phyloP scores from a whole-genome alignment of 2,797 vertebrate species.

The Girardinus metallicus region DNA sequence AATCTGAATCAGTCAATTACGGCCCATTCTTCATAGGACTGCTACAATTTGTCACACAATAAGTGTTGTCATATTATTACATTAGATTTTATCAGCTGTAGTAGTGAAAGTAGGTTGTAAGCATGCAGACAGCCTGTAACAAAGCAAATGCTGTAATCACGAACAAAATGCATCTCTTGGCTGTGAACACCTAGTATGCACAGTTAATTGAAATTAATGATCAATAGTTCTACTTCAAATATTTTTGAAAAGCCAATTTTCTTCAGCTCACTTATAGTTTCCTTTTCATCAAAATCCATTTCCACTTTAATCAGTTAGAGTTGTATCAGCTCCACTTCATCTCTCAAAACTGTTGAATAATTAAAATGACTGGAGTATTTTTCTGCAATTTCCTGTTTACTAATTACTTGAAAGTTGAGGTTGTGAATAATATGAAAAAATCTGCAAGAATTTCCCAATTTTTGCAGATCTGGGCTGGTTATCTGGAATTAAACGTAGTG shows the following conservation, averaged over 20 bases:
- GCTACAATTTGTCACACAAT: conserved; percentile 16
- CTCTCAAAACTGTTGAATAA: conserved; percentile 5
- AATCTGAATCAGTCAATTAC: conserved; percentile 29
- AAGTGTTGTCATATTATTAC: conserved; percentile 2
- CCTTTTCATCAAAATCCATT: neutral
- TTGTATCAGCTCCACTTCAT: neutral
- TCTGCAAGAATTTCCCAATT: neutral
- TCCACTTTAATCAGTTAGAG: conserved; percentile 1
- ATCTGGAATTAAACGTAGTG: neutral
- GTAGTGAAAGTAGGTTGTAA: neutral
- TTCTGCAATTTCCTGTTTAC: neutral
- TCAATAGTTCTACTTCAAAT: neutral
- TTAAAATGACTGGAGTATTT: neutral
- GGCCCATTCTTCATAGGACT: conserved; percentile 4
- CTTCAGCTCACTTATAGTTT: neutral
- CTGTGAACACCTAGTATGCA: neutral
- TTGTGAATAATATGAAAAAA: neutral
- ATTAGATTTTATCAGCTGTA: neutral
- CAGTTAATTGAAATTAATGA: conserved; percentile 2
- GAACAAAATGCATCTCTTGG: neutral
- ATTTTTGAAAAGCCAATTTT: neutral
- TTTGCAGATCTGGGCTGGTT: neutral
- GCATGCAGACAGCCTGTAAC: neutral
- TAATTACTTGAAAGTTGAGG: neutral
- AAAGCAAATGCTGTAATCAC: neutral